These are phyloP conservation scores for Bubalus kerabau DNA, from an alignment of 2,113 vertebrate species.

Conservation along the genomic window DNA sequence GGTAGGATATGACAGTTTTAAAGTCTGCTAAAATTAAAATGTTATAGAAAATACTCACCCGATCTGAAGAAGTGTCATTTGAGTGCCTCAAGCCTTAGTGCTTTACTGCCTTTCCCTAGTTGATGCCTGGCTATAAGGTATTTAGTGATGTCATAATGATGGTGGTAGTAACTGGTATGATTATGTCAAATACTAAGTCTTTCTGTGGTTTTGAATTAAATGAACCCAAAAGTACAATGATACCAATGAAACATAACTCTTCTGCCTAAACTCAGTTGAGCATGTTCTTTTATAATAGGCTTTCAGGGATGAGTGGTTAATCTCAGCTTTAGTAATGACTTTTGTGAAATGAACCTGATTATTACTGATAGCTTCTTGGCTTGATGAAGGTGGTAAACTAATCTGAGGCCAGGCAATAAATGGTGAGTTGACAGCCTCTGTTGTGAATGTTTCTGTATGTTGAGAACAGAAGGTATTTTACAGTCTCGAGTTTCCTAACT, in stretches of 20 bases:
- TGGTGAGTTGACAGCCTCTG: constrained; percentile 39
- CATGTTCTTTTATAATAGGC: constrained; percentile 21
- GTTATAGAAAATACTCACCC: neutral
- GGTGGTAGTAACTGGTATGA: neutral
- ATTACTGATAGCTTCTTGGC: neutral
- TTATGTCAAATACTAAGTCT: neutral
- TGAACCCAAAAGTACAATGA: neutral
- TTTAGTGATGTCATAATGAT: constrained; percentile 48
- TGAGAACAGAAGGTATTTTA: neutral
- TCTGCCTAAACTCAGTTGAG: neutral
- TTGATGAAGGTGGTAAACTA: constrained; percentile 37
- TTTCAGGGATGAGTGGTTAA: neutral
- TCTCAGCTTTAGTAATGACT: neutral
- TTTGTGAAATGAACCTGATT: constrained; percentile 44
- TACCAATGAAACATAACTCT: constrained; percentile 44
- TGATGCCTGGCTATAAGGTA: neutral
- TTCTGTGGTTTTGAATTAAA: constrained; percentile 4
- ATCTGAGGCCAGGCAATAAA: constrained; percentile 48
- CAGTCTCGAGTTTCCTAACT: neutral
- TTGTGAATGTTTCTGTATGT: constrained; percentile 20
- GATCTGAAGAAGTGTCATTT: neutral
- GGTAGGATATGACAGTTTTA: neutral
- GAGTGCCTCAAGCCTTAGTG: neutral
- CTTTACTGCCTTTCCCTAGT: neutral
- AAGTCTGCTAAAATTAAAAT: neutral